These are phyloP conservation scores for Phaethon lepturus DNA, from an alignment of 2,113 vertebrate species.

Conservation along the genomic window DNA sequence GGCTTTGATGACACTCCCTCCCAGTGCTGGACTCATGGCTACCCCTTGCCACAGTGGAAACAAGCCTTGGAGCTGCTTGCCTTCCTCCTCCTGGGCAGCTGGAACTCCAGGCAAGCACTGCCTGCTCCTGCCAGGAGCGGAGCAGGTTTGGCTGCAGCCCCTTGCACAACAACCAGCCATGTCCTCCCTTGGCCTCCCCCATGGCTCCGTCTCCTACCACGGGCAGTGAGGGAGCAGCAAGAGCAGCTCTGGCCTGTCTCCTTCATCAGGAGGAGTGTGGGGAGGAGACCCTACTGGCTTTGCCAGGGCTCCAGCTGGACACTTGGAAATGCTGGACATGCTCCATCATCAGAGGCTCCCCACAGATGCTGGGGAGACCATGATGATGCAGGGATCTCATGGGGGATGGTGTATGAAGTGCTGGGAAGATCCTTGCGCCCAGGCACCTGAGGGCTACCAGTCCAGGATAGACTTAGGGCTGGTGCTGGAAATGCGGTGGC, in stretches of 20 bases:
- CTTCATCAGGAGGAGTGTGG: not conserved
- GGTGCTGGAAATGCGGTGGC: not conserved
- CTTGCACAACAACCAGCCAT: rapidly evolving
- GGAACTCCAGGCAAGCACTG: not conserved
- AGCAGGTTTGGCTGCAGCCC: not conserved
- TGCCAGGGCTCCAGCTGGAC: not conserved
- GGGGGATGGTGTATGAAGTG: not conserved
- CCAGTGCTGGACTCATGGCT: rapidly evolving
- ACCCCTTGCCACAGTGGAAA: not conserved
- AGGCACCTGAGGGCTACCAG: not conserved
- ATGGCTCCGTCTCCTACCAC: not conserved
- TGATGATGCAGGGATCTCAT: not conserved
- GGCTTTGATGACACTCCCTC: not conserved
- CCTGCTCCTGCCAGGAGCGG: not conserved
- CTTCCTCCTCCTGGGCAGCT: not conserved
- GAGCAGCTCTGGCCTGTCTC: not conserved
- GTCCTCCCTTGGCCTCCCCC: not conserved
- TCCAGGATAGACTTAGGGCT: not conserved
- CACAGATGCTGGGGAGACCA: not conserved
- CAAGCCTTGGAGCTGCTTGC: not conserved
- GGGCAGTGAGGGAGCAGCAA: not conserved
- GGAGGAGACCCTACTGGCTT: not conserved
- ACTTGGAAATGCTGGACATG: too few species aligned
- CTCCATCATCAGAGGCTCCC: not conserved
- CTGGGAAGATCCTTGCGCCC: not conserved